A percentile compares a stretch with the other conserved stretches of the same genome.
Evolutionary conservation across 1,140 invertebrate genomes (phyloP).

Genomic region (Camponotus pennsylvanicus): DNA sequence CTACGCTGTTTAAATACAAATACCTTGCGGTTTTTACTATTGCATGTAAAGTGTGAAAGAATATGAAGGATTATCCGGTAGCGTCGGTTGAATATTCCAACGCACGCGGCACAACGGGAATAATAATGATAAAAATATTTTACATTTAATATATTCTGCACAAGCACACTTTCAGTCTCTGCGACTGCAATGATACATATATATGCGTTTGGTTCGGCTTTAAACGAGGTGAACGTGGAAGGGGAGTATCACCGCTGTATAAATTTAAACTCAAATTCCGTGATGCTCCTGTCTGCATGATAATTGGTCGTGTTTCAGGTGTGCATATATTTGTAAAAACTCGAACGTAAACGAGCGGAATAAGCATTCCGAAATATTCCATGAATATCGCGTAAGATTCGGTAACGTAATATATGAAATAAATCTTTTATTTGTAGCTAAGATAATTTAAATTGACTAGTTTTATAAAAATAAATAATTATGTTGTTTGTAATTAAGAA

Average conservation of each 20-base stretch:
- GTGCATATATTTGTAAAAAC: conserved; percentile 15
- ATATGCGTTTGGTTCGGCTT: conserved; percentile 39
- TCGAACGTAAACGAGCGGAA: conserved; percentile 33
- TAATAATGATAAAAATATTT: conserved; percentile 63
- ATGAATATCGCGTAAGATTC: conserved; percentile 23
- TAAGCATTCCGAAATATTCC: conserved; percentile 41
- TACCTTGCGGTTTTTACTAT: conserved; percentile 44
- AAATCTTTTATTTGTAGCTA: conserved; percentile 1
- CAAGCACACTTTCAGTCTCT: conserved; percentile 42
- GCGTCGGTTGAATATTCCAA: conserved; percentile 45
- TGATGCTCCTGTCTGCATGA: conserved; percentile 49
- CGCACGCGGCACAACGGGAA: conserved; percentile 29
- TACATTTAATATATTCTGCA: conserved; percentile 52
- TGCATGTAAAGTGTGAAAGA: conserved; percentile 50
- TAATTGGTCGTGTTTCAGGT: conserved; percentile 34
- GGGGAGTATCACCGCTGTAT: conserved; percentile 47
- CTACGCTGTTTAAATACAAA: conserved; percentile 54
- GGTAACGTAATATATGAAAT: conserved; percentile 27
- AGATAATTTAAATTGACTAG: not conserved
- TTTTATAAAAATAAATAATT: not conserved
- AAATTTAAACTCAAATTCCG: conserved; percentile 55
- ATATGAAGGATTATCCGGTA: conserved; percentile 54
- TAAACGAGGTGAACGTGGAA: conserved; percentile 16
- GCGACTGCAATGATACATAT: conserved; percentile 40
- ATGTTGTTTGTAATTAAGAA: no score